Evolutionary conservation across 2,888 invertebrate genomes (phyloP), one percentile per base, ranked within the genome.

Genomic region (Microctonus hyperodae): DNA sequence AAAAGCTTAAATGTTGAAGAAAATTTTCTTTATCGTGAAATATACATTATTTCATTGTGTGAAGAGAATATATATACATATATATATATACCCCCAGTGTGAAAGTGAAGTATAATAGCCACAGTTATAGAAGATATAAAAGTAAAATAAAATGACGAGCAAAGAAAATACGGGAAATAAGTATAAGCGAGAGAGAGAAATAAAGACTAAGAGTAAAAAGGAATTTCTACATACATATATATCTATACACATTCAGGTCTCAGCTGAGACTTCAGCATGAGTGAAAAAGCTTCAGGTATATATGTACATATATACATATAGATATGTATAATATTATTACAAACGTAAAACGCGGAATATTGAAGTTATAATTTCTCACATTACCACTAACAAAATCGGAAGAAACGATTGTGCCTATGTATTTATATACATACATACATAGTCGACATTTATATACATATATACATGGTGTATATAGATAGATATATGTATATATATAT

Each of bases 341-440:
- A 10, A 7, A 25, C n/a, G 48, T 35, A 51, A n/a, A n/a, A 33
- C 1, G 28, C 58, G 56, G 16, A 69, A 70, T 69, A 73, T 73
- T 70, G 71, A 68, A 71, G 71, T 72, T 71, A 72, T 73, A 72
- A 73, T 69, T 73, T 72, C 51, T 33, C 67, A 69, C 69, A 70
- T 73, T 70, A 70, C 69, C 64, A 66, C 65, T 9, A 28, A 65
- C 67, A 60, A 71, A 72, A 70, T 70, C 68, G 60, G 67, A 44
- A 64, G 65, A 48, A 69, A 72, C 67, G 69, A 63, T 70, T 66
- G 44, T 53, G 61, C 35, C 64, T 62, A 40, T 44, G 58, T 58
- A 60, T 37, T 53, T 58, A 9, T 56, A 9, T 48, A 23, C 37
- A 35, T 25, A 22, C 58, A 23, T 40, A n/a, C n/a, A n/a, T 44